Evolutionary conservation across 2,113 vertebrate genomes (phyloP), one percentile per base, ranked within the genome.

Genomic region (Clupea harengus): DNA sequence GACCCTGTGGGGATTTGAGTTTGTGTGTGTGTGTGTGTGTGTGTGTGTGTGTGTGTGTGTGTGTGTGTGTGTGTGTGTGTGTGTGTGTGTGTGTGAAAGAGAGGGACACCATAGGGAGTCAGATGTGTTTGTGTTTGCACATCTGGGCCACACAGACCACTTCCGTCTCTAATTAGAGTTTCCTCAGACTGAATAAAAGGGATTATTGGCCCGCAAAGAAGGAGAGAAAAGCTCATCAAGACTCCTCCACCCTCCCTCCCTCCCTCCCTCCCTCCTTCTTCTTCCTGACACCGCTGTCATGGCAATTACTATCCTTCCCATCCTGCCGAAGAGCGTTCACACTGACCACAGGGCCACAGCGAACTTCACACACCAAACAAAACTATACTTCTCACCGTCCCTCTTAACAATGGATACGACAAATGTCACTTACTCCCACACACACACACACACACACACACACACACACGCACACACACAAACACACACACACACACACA

Each of bases 121-220:
- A 83, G 20, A 85, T 82, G 25, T 89, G 88, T 93, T 92, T 92
- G 92, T 92, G 90, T 91, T 93, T 81, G 82, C 91, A 91, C 93
- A 94, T 94, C 90, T 94, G 93, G 88, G 90, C 90, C 88, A 91
- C 91, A 87, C 84, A 91, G 90, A 28, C 83, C 85, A 89, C 90
- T 93, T 95, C 92, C 89, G 88, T 93, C 89, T 94, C 91, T 91
- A 93, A 92, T 93, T 94, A 93, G 92, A 92, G 95, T 94, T 93
- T 95, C 93, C 93, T 39, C 94, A 93, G 91, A 92, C 88, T 89
- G 89, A 92, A 93, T 94, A 93, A 94, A 95, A 88, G 78, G 91
- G 91, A 92, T 94, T 93, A 94, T 91, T 91, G 86, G 91, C 86
- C 89, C 90, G 81, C 88, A 92, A 89, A 93, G 93, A 92, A 90